A percentile compares a stretch with the other conserved stretches of the same genome.
Conservation (phyloP, 1,140 invertebrate species). For the Drosophila yakuba region DNA sequence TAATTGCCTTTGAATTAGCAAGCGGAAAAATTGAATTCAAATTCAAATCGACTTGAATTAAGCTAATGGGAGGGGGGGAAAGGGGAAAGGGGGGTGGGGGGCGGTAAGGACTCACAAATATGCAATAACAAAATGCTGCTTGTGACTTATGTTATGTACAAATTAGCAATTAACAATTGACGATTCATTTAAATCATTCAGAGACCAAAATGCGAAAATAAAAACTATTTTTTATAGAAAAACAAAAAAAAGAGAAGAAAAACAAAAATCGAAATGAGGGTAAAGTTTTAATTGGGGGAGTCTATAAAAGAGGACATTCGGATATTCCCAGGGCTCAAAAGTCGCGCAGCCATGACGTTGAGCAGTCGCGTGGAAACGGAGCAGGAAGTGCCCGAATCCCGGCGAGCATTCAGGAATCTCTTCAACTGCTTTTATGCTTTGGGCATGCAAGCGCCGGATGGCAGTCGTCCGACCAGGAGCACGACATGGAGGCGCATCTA, state of each 20-base stretch:
- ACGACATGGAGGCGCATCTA: slow-evolving; percentile 18
- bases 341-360: slow-evolving; percentile 4
- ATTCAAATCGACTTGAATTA: not conserved
- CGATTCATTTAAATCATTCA: slow-evolving; percentile 65
- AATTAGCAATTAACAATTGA: slow-evolving; percentile 79
- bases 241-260: not conserved
- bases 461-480: slow-evolving; percentile 20
- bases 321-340: not conserved
- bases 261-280: not conserved
- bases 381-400: slow-evolving; percentile 14
- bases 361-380: not conserved
- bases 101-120: slow-evolving; percentile 24
- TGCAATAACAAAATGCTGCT: slow-evolving; percentile 76
- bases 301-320: slow-evolving; percentile 23
- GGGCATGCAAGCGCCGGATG: slow-evolving; percentile 48
- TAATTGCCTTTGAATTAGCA: slow-evolving; percentile 17
- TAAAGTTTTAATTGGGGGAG: not conserved
- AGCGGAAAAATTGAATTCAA: not conserved
- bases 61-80: not conserved
- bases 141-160: slow-evolving; percentile 81
- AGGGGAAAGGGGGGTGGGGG: no score
- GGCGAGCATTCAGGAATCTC: slow-evolving; percentile 30
- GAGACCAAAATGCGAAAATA: slow-evolving; percentile 60
- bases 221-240: slow-evolving; percentile 70
- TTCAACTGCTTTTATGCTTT: slow-evolving; percentile 43